Base-by-base conservation (phyloP, 2,113 vertebrate species). In the Ophiodon elongatus region DNA sequence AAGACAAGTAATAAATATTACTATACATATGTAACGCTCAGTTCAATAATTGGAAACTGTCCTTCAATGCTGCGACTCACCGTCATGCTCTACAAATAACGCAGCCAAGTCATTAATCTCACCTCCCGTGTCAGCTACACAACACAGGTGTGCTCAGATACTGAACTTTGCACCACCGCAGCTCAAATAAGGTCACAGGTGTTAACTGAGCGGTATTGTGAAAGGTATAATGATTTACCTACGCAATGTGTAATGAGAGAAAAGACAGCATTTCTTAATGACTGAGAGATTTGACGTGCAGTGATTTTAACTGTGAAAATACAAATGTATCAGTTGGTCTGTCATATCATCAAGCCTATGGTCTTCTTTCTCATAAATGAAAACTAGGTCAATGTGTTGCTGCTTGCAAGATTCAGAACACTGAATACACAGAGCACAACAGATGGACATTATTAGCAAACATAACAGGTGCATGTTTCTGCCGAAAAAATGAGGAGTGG, bases 121-220 rank as follows among this genome's bases (percentile, higher is more conserved):
- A 50, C 21, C 14, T 82, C 45, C 13, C 78, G 62, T 70, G 41
- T 47, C 27, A 60, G 62, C 41, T 63, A 29, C 56, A 54, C 35
- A 41, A 66, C 43, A 68, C 64, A 86, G 70, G 79, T 77, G 82
- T 73, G 31, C 29, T 64, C 70, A 39, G 29, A 81, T 60, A 27
- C 27, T 80, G 72, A 78, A 77, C 65, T 80, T 67, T 47, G 41
- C 47, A 62, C 74, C 60, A 7, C 29, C 23, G 10, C 33, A 62
- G 31, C 25, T 76, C 54, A 72, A 63, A 87, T 33, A 80, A 73
- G 35, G 2, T 1, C 13, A 14, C 83, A 15, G 25, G 6, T 89
- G 79, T 89, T 88, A 70, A 31, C 65, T 21, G 17, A 70, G 68
- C 23, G 19, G 0, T 52, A 68, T 45, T 82, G 76, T 60, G 10